A percentile compares a stretch with the other conserved stretches of the same genome.
These are phyloP conservation scores for Dione vanillae DNA, from an alignment of 2,888 invertebrate species.

Conservation along the genomic window DNA sequence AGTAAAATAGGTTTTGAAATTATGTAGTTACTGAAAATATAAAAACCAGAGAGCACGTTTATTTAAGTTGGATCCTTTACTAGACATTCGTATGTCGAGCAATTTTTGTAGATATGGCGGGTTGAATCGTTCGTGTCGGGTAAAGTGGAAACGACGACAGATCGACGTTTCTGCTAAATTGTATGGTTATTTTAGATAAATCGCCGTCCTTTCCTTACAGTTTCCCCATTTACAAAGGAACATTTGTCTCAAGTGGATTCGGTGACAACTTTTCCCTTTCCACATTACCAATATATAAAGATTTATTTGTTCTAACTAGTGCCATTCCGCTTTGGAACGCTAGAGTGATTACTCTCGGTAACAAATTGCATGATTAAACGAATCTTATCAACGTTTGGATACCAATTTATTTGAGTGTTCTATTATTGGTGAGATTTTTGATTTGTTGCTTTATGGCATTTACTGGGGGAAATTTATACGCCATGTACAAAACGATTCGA, in stretches of 20 bases:
- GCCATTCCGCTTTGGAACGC: constrained; percentile 41
- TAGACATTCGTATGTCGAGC: constrained; percentile 74
- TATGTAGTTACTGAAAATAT: constrained; percentile 74
- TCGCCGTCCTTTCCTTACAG: constrained; percentile 72
- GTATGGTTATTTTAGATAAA: constrained; percentile 82
- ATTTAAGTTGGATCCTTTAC: constrained; percentile 63
- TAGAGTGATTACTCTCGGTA: constrained; percentile 45
- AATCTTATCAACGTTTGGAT: constrained; percentile 48
- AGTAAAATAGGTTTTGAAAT: constrained; percentile 52
- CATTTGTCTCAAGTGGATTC: constrained; percentile 76
- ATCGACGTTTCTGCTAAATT: constrained; percentile 78
- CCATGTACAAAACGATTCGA: background rate
- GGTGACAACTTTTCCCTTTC: constrained; percentile 67
- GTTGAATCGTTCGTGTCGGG: constrained; percentile 79
- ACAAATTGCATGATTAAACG: constrained; percentile 48
- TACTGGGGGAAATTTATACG: constrained; percentile 24
- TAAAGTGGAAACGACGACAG: constrained; percentile 77
- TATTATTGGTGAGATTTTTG: constrained; percentile 48
- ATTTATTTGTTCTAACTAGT: constrained; percentile 52
- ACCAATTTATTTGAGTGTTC: constrained; percentile 63
- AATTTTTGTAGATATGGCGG: constrained; percentile 78
- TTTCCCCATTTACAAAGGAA: constrained; percentile 75
- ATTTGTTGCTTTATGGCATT: constrained; percentile 36
- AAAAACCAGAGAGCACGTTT: constrained; percentile 73
- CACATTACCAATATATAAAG: constrained; percentile 55